Evolutionary conservation across 2,797 vertebrate species (phyloP).

Genomic region (Xenopus petersii): DNA sequence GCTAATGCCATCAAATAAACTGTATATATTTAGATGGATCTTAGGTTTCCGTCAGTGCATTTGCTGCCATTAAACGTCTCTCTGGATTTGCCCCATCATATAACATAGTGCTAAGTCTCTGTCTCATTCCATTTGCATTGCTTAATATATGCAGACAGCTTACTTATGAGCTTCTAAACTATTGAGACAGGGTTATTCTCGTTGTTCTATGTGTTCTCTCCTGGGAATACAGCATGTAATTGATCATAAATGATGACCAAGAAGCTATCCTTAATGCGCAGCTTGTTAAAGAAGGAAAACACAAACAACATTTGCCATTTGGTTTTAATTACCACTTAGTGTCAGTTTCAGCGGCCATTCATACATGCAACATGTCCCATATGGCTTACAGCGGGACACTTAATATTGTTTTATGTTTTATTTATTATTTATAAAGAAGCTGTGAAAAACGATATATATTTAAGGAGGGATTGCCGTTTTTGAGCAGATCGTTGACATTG

Average conservation of each 20-base stretch:
- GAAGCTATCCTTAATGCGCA: slow-evolving; percentile 18
- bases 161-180: slow-evolving; percentile 47
- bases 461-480: too few species aligned
- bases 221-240: slow-evolving; percentile 37
- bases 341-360: neutral
- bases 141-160: slow-evolving; percentile 47
- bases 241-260: slow-evolving; percentile 44
- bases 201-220: slow-evolving; percentile 26
- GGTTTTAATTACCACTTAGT: too few species aligned
- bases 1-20: neutral
- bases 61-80: slow-evolving; percentile 29
- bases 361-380: neutral
- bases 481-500: too few species aligned
- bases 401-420: neutral
- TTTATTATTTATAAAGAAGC: neutral
- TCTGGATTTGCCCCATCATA: slow-evolving; percentile 25
- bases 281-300: slow-evolving; percentile 14
- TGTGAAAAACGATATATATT: too few species aligned
- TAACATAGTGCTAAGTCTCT: slow-evolving; percentile 32
- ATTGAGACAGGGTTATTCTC: slow-evolving; percentile 41
- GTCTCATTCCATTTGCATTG: slow-evolving; percentile 36
- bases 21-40: slow-evolving; percentile 12
- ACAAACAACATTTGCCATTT: slow-evolving; percentile 18
- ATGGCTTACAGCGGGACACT: neutral
- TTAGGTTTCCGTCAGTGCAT: slow-evolving; percentile 9